Evolutionary conservation across 2,113 vertebrate genomes (phyloP), one percentile per base, ranked within the genome.

Genomic region (Corythoichthys intestinalis): DNA sequence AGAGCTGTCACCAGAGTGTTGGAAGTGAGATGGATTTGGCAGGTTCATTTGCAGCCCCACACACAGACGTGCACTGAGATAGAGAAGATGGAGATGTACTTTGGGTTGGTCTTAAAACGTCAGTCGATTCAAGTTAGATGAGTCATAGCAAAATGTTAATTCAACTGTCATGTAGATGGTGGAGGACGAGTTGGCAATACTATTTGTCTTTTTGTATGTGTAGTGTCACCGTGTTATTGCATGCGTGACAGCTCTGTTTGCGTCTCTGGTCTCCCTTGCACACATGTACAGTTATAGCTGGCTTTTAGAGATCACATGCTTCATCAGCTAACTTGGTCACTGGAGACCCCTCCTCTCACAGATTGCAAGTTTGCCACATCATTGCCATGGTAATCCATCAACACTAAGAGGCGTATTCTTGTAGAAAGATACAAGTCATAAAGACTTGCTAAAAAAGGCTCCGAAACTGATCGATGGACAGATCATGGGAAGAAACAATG

Each of bases 311-410:
- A 87, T 90, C 81, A 87, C 81, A 87, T 83, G 87, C 86, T 82
- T 86, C 86, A 88, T 80, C 83, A 82, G 79, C 72, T 88, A 85
- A 86, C 83, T 87, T 85, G 84, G 87, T 88, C 86, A 88, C 68
- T 59, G 71, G 71, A 80, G 74, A 71, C 60, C 75, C 62, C 64
- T 50, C 70, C 74, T 63, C 20, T 71, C 2, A 15, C 38, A 59
- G 35, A 62, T 35, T 13, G 20, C 34, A n/a, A 41, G 7, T 44
- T 39, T 47, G 9, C 28, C 3, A 7, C 15, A 72, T 37, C 47
- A 4, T 13, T 64, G 62, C 62, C 65, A 61, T 63, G 67, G n/a
- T 65, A 59, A 50, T 76, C 54, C 71, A 72, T 73, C 70, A 67
- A n/a, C 2, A 68, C 11, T 60, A 41, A 65, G 67, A 52, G 70